These are phyloP conservation scores for Ichneumoninae sp. DNA, from an alignment of 2,888 invertebrate genomes.

Conservation along the genomic window DNA sequence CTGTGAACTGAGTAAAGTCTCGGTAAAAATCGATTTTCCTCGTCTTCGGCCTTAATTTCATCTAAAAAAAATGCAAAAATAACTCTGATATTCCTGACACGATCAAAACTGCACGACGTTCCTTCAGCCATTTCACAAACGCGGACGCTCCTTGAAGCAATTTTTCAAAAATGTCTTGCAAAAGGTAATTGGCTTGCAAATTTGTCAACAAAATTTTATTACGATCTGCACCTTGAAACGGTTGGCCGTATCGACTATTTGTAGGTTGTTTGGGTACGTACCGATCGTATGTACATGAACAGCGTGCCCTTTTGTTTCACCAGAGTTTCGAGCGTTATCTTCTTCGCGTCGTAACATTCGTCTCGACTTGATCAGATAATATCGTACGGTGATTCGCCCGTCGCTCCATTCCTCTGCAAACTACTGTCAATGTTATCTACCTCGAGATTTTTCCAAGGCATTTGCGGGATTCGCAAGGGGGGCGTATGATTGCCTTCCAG, in stretches of 20 bases:
- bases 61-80: too few relatives aligned
- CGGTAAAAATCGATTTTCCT: background rate
- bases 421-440: slow-evolving; percentile 37
- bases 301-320: slow-evolving; percentile 20
- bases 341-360: slow-evolving; percentile 22
- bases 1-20: background rate
- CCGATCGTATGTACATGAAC: background rate
- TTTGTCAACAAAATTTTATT: too few relatives aligned
- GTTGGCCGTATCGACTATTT: background rate
- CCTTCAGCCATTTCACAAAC: too few relatives aligned
- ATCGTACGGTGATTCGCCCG: slow-evolving; percentile 38
- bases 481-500: slow-evolving; percentile 4
- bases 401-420: slow-evolving; percentile 15
- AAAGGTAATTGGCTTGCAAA: too few relatives aligned
- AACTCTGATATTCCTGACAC: too few relatives aligned
- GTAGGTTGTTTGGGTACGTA: background rate
- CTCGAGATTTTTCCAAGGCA: slow-evolving; percentile 19
- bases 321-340: slow-evolving; percentile 57
- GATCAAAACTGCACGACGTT: too few relatives aligned
- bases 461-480: slow-evolving; percentile 1
- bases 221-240: too few relatives aligned
- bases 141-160: too few relatives aligned
- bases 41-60: too few relatives aligned
- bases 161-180: too few relatives aligned
- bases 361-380: slow-evolving; percentile 50